Conservation (phyloP, 2,113 vertebrate species). For the Pao palembangensis region DNA sequence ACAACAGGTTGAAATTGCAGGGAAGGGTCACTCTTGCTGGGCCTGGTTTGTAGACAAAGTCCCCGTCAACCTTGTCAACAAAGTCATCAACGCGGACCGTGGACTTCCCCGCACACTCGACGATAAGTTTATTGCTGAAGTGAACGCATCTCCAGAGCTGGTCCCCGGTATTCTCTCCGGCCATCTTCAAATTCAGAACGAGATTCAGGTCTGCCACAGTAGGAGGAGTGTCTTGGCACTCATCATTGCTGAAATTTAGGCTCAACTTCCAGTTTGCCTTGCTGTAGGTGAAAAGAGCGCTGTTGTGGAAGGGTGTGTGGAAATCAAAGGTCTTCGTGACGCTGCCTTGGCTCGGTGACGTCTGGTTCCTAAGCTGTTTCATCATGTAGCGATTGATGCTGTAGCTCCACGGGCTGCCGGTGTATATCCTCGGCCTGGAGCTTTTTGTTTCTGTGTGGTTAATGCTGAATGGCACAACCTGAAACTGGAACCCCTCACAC, state of each 20-base stretch:
- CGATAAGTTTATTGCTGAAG: slow-evolving; percentile 56
- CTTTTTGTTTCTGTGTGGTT: background rate
- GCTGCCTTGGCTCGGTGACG: background rate
- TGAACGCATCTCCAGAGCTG: slow-evolving; percentile 5
- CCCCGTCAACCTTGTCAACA: background rate
- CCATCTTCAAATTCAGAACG: slow-evolving; percentile 17
- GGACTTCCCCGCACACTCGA: slow-evolving; percentile 40
- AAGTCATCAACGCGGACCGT: slow-evolving; percentile 49
- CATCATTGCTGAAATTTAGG: slow-evolving; percentile 19
- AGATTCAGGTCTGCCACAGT: slow-evolving; percentile 26
- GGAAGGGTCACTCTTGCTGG: slow-evolving; percentile 28
- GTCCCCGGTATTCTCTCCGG: background rate
- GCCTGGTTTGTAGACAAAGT: slow-evolving; percentile 19
- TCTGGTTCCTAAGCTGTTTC: background rate
- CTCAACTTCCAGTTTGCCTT: slow-evolving; percentile 37
- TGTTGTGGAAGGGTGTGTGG: slow-evolving; percentile 57
- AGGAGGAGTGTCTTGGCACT: slow-evolving; percentile 22
- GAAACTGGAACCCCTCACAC: slow-evolving; percentile 69
- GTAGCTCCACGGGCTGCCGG: slow-evolving; percentile 55
- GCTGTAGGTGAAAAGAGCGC: slow-evolving; percentile 42
- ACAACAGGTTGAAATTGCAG: slow-evolving; percentile 25
- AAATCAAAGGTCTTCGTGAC: slow-evolving; percentile 23
- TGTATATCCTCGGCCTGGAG: slow-evolving; percentile 65
- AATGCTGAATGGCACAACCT: slow-evolving; percentile 42
- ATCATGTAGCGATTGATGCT: slow-evolving; percentile 3